Base-by-base conservation (phyloP, 2,797 vertebrate genomes). In the Hydrophis major region DNA sequence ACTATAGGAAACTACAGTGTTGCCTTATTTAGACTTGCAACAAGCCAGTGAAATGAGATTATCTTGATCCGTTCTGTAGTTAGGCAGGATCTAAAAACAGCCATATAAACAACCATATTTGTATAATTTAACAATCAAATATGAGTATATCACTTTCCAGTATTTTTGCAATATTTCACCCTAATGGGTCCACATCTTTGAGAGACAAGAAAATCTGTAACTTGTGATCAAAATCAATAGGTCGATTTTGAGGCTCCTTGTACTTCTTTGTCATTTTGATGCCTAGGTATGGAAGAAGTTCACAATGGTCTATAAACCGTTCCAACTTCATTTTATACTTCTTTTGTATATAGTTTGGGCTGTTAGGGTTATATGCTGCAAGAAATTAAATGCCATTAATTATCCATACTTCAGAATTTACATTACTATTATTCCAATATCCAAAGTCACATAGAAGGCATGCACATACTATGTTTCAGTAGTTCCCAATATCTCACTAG, bases 221-320 rank as follows among this genome's bases (percentile, higher is more conserved):
- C 92, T 98, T 98, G 94, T 97, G 95, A 69, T 98, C 97, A 93
- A 99, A 98, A 96, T 98, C 98, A 55, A 96, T 94, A 16, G 98
- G 98, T 86, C 97, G 96, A 90, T 98, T 97, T 93, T 94, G 95
- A 92, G 98, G 97, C n/a, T 98, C 97, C 92, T 55, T 97, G 96
- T 98, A 98, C 2, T 96, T 97, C 61, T 94, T 96, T 4, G 95
- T 97, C 98, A 99, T 99, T 90, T 95, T 97, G 88, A 97, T 94
- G 89, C 97, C 98, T 91, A 99, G 97, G 96, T 98, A 99, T 18
- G 98, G 97, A 91, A 99, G 96, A 92, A 99, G 99, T 53, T 98
- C 97, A 97, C 99, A 99, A 94, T 97, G 97, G 93, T 99, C 98
- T 94, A 98, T 59, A 95, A 99, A 99, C 89, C 93, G 94, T 25